Base-by-base conservation (phyloP, 2,888 invertebrate genomes). In the Drosophila acutilabella region DNA sequence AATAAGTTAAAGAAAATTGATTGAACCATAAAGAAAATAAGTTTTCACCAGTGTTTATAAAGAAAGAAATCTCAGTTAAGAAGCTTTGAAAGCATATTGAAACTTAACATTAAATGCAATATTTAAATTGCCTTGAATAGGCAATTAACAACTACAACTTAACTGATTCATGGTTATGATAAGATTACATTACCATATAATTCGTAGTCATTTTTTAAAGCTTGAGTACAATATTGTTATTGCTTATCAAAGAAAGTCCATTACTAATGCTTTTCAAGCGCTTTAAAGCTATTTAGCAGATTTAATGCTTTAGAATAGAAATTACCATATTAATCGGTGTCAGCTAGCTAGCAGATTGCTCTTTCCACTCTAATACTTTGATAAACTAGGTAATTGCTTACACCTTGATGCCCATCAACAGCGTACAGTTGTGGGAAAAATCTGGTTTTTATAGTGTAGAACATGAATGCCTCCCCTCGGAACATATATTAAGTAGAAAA, bases 401-500 rank as follows among this genome's bases (percentile, higher is more conserved):
- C 54, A 64, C 64, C 51, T 64, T 51, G 6, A 26, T 41, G 33
- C 52, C 47, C 38, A 71, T 42, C 30, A 30, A 20, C 26, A 33
- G 11, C 6, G 33, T 4, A 23, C 14, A 18, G 11, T 20, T 26
- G 14, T 5, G 6, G 20, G 20, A 26, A 36, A 68, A 68, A 60
- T 72, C 68, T 57, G 40, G 77, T 77, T 77, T 65, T 50, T 74
- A 53, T 61, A 62, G 50, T 65, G 41, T 33, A n/a, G 18, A 11
- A 30, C 18, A 16, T 41, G 40, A 38, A 41, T 10, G 13, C 44
- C 59, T 30, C 51, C 42, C 11, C 57, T 14, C 4, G 41, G 11
- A 33, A 20, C 45, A 52, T 50, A 52, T 50, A 44, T 69, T 66
- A 52, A 57, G 50, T 50, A 40, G 65, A 76, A 74, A 86, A 86